Base-by-base conservation (phyloP, 2,113 vertebrate species). In the Nerophis ophidion region DNA sequence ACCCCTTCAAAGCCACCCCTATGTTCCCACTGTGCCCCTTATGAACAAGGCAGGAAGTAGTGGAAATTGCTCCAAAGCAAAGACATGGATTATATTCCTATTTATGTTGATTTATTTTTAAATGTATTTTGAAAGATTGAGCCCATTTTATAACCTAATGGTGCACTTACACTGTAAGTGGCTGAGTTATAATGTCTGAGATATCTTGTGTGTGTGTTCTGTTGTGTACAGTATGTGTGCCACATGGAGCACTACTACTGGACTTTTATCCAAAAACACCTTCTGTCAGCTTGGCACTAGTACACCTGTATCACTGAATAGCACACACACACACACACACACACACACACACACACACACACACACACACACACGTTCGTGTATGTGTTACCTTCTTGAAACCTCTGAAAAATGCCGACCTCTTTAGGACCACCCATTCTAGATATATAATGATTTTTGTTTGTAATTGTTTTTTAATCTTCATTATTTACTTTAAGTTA, bases 261-360 rank as follows among this genome's bases (percentile, higher is more conserved):
- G 68, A 68, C 57, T 76, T 70, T 71, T 59, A 68, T 70, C 76
- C 74, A 76, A 52, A 44, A 68, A 34, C 60, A 5, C 76, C 72
- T 51, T 81, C 74, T 77, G 81, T 59, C 64, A 68, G 63, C 49
- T 80, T 82, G 81, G 79, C 79, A 66, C 48, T 59, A n/a, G 15
- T 68, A 56, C 65, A 54, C 69, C 74, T 72, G 58, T 55, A 49
- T 48, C 50, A 54, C 57, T 14, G 60, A 55, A 36, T 47, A 45
- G 34, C 49, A 48, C 52, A 64, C 59, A 2, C 40, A 13, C 52
- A 52, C 59, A 40, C 19, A 53, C 34, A 63, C 50, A 61, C 47
- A 45, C 17, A 58, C 35, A 68, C 33, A 62, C 57, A n/a, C 19
- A 26, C 19, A 26, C 19, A 26, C 19, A 26, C 19, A 26, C 19